Percentiles rank a stretch among this genome's conserved stretches.
Evolutionary conservation across 2,113 vertebrate species (phyloP).

Genomic region (Megaptera novaeangliae): DNA sequence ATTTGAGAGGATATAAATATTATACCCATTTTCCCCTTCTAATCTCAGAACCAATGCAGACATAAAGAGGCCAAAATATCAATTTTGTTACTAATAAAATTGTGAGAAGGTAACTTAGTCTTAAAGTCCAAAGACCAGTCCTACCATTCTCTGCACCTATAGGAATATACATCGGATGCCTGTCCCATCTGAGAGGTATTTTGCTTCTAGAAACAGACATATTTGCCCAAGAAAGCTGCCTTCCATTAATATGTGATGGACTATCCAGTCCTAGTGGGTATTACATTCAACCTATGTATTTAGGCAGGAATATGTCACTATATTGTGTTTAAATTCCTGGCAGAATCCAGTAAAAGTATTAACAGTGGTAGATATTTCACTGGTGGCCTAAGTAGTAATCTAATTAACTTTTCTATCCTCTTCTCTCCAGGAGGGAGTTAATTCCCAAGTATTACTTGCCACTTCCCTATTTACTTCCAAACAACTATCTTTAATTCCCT

Average conservation of each 20-base stretch:
- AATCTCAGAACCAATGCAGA: background rate
- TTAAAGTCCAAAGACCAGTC: background rate
- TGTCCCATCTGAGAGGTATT: background rate
- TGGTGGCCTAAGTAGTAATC: background rate
- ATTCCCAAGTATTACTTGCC: background rate
- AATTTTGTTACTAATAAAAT: background rate
- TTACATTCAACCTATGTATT: background rate
- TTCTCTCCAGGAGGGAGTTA: background rate
- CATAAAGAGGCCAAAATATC: background rate
- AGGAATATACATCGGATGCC: background rate
- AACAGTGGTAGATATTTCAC: background rate
- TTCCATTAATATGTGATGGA: background rate
- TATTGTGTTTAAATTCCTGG: background rate
- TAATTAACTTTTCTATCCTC: background rate
- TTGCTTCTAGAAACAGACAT: background rate
- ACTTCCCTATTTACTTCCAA: background rate
- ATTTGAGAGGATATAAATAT: background rate
- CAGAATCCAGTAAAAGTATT: background rate
- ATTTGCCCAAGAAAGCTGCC: background rate
- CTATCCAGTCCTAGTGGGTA: background rate
- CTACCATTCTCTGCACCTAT: background rate
- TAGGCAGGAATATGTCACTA: background rate
- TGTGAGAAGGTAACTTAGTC: background rate
- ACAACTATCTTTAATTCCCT: background rate
- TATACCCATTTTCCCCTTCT: background rate